A percentile compares a stretch with the other conserved stretches of the same genome.
Conservation (phyloP, 2,888 invertebrate species). For the Ecliptopera silaceata region DNA sequence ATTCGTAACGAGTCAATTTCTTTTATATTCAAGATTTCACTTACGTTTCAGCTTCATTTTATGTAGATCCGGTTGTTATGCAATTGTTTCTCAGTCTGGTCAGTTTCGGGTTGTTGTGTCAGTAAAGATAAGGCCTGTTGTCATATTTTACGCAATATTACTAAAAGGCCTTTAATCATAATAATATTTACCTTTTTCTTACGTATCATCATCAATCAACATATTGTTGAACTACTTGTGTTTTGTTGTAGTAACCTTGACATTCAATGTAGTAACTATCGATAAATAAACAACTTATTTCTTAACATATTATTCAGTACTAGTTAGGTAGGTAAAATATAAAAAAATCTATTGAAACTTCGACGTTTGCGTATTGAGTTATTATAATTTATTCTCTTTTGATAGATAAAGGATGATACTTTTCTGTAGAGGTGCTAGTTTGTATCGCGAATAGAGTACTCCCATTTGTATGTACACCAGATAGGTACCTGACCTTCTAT, state of each 20-base stretch:
- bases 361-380: not conserved
- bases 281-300: slow-evolving; percentile 21
- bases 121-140: not conserved
- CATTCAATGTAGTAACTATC: slow-evolving; percentile 30
- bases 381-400: slow-evolving; percentile 2
- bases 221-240: slow-evolving; percentile 21
- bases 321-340: not conserved
- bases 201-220: slow-evolving; percentile 3
- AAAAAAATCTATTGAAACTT: slow-evolving; percentile 3
- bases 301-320: slow-evolving; percentile 14
- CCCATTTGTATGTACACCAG: slow-evolving; percentile 64
- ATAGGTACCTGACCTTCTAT: slow-evolving; percentile 69
- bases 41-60: slow-evolving; percentile 1
- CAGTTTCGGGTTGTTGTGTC: not conserved
- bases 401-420: slow-evolving; percentile 5
- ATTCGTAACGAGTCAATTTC: no score
- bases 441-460: slow-evolving; percentile 28
- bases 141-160: not conserved
- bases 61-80: slow-evolving; percentile 11
- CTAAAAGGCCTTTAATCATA: not conserved
- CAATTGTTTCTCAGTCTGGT: not conserved
- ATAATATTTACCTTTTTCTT: not conserved
- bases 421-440: slow-evolving; percentile 9
- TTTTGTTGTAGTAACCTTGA: slow-evolving; percentile 37
- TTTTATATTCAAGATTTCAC: not conserved